Evolutionary conservation across 2,888 invertebrate species (phyloP).

Genomic region (Muschampia plurimacula): DNA sequence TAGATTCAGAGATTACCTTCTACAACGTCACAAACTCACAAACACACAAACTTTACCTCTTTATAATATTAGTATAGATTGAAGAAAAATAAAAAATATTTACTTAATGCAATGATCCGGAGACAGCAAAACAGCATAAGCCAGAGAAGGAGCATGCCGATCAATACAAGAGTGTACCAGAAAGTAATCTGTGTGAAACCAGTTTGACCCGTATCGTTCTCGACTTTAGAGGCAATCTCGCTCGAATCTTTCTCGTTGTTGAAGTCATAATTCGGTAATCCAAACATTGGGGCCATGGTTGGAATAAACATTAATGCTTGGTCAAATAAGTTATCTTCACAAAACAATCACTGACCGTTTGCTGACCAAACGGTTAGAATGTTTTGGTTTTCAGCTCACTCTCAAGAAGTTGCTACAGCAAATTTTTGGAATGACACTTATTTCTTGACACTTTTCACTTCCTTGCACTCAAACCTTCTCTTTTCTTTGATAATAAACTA

Average conservation of each 20-base stretch:
- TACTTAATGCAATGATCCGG: conserved; percentile 67
- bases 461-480: conserved; percentile 21
- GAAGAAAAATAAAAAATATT: conserved; percentile 34
- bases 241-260: conserved; percentile 43
- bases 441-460: conserved; percentile 34
- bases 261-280: conserved; percentile 59
- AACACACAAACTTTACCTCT: no score
- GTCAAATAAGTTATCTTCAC: conserved; percentile 14
- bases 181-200: conserved; percentile 64
- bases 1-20: no score
- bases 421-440: conserved; percentile 61
- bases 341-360: conserved; percentile 48
- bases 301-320: not conserved
- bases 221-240: conserved; percentile 45
- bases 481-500: not conserved
- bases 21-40: no score
- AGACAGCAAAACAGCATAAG: conserved; percentile 69
- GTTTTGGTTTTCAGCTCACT: conserved; percentile 50
- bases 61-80: no score
- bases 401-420: conserved; percentile 61
- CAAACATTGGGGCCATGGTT: conserved; percentile 69
- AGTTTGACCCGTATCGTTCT: conserved; percentile 45
- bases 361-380: conserved; percentile 53
- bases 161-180: conserved; percentile 70
- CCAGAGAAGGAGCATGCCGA: conserved; percentile 70